phyloP scores from a whole-genome alignment of 2,888 invertebrate species.

The Lepidochrysops patricia region DNA sequence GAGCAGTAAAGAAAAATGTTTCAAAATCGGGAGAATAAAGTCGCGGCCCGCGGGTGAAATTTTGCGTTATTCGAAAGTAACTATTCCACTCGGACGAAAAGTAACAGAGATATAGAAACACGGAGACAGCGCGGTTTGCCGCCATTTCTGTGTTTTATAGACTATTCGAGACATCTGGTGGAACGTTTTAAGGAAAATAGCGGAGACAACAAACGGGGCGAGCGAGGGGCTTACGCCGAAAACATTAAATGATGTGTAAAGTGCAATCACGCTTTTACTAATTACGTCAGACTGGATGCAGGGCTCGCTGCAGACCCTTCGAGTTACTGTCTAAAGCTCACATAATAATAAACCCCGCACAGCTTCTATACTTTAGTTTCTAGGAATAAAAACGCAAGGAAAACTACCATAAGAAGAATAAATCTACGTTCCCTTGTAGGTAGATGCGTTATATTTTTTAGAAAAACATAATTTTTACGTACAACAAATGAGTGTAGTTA shows the following conservation, averaged over 20 bases:
- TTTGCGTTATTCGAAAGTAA: no score
- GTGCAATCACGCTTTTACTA: constrained; percentile 3
- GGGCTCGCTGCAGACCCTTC: not conserved
- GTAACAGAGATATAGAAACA: not conserved
- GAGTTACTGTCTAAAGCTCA: not conserved
- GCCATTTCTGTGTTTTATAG: constrained; percentile 10
- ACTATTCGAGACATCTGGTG: constrained; percentile 11
- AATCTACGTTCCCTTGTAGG: no score
- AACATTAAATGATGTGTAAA: constrained; percentile 12
- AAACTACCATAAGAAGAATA: not conserved
- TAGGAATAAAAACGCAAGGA: not conserved
- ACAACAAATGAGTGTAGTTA: no score
- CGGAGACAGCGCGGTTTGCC: not conserved
- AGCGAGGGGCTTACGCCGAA: not conserved
- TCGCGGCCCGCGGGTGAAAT: no score
- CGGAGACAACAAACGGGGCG: not conserved
- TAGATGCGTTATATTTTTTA: no score
- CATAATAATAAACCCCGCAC: not conserved
- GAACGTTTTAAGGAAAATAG: constrained; percentile 5
- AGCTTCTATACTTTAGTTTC: not conserved
- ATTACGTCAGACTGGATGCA: not conserved
- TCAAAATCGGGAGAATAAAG: no score
- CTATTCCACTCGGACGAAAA: no score
- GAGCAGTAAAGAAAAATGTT: no score
- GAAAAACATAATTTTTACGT: no score